Percentiles rank a stretch among this genome's conserved stretches.
Evolutionary conservation across 2,888 invertebrate species (phyloP).

Genomic region (Nomada ruficornis): DNA sequence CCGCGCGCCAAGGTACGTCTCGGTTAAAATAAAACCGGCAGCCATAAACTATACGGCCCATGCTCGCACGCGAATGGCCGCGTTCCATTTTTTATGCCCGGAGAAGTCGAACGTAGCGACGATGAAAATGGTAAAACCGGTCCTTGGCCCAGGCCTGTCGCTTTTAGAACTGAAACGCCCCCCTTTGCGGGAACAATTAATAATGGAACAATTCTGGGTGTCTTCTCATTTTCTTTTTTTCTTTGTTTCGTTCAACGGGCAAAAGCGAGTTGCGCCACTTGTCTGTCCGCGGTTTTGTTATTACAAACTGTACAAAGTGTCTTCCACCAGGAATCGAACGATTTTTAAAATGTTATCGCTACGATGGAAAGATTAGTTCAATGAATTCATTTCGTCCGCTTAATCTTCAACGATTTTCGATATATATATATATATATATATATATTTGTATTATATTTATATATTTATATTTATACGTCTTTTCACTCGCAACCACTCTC

Average conservation of each 20-base stretch:
- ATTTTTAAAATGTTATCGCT: constrained; percentile 42
- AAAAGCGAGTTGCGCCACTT: constrained; percentile 26
- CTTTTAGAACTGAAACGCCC: constrained; percentile 4
- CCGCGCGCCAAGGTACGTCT: background rate
- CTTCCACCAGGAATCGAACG: constrained; percentile 23
- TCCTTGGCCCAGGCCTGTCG: background rate
- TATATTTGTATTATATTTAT: constrained; percentile 38
- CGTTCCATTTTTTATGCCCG: background rate
- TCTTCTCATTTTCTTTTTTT: background rate
- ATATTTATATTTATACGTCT: constrained; percentile 24
- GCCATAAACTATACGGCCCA: constrained; percentile 6
- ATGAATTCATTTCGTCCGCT: constrained; percentile 45
- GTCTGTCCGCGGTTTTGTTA: constrained; percentile 53
- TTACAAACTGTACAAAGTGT: constrained; percentile 72
- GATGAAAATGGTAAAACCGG: constrained; percentile 14
- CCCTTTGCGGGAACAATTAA: constrained; percentile 13
- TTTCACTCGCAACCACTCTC: constrained; percentile 19
- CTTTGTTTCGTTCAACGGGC: constrained; percentile 7
- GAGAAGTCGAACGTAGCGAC: background rate
- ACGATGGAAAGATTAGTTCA: constrained; percentile 59
- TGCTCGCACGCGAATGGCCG: constrained; percentile 19
- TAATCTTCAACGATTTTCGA: constrained; percentile 43
- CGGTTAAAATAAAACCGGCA: constrained; percentile 11
- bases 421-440: constrained; percentile 26
- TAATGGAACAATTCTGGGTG: constrained; percentile 16